Percentiles rank a stretch among this genome's conserved stretches.
Evolutionary conservation across 2,797 vertebrate genomes (phyloP).

Genomic region (Sebastes vulpes): DNA sequence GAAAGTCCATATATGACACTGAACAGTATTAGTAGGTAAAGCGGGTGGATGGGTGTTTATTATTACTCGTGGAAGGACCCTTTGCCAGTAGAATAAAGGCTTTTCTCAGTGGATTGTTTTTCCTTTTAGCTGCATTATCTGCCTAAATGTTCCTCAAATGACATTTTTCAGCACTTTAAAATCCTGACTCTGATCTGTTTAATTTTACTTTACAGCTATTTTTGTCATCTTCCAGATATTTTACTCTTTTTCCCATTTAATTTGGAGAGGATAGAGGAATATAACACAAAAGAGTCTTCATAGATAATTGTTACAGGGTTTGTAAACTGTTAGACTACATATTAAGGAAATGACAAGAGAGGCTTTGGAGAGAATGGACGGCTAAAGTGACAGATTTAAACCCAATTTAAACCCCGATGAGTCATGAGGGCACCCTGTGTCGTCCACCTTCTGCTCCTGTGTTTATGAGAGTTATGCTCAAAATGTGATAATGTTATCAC

Average conservation of each 20-base stretch:
- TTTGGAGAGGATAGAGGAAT: not conserved
- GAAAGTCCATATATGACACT: not conserved
- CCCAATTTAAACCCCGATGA: conserved; percentile 40
- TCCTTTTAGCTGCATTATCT: not conserved
- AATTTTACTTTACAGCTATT: not conserved
- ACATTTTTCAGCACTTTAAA: not conserved
- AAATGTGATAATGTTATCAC: not conserved
- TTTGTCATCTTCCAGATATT: not conserved
- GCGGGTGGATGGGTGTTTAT: not conserved
- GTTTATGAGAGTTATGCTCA: not conserved
- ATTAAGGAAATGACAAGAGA: conserved; percentile 14
- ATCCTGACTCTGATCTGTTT: not conserved
- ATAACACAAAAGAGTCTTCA: not conserved
- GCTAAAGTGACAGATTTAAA: conserved; percentile 40
- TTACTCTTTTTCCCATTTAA: not conserved
- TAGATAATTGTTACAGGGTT: not conserved
- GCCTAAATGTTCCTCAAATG: not conserved
- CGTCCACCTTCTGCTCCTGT: conserved; percentile 67
- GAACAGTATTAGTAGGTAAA: not conserved
- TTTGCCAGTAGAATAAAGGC: not conserved
- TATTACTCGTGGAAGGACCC: not conserved
- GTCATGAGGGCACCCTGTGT: conserved; percentile 63
- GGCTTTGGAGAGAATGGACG: not conserved
- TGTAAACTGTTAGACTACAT: not conserved
- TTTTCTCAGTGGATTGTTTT: not conserved